Evolutionary conservation across 2,113 vertebrate species (phyloP), one percentile per base, ranked within the genome.

Genomic region (Crotalus viridis): DNA sequence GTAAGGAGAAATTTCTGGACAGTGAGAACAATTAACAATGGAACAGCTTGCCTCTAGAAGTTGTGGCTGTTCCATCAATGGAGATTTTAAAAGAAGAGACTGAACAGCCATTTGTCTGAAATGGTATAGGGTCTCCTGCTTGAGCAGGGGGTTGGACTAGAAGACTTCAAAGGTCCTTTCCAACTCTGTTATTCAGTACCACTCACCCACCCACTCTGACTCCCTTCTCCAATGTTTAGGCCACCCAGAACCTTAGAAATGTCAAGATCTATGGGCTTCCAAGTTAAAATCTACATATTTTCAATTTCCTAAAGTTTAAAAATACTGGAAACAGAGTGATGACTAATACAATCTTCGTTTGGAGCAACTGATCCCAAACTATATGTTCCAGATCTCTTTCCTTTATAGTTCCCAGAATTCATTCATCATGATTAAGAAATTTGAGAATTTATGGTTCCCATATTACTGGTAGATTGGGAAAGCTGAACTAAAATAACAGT

Each of bases 281-380:
- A 69, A 90, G 5, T n/a, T 52, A 48, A 22, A 90, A 61, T 61
- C 22, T 26, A 61, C 24, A 26, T 61, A 10, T 61, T 61, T 61
- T 61, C 24, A 61, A 61, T 61, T 61, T 61, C 3, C 24, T 61
- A 61, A 61, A 61, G 24, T 61, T 51, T 55, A 55, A 90, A 21
- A 51, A 81, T 28, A 13, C 93, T 94, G 94, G 93, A 95, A 95
- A 90, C 33, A 19, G 52, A 88, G 54, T 56, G 39, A 12, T 54
- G 13, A 52, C 1, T 7, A 13, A 21, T 74, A 13, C 54, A 54
- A 33, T 56, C 43, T 59, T 90, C 39, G 28, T n/a, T 26, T 69
- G 33, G 39, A 85, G 21, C 10, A 28, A 26, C 3, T 91, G 22
- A 48, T 5, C 43, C 17, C 0, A 55, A 91, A 52, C 88, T 89